A percentile compares a stretch with the other conserved stretches of the same genome.
phyloP scores from a whole-genome alignment of 2,797 vertebrate genomes.

The Eidolon dupreanum region DNA sequence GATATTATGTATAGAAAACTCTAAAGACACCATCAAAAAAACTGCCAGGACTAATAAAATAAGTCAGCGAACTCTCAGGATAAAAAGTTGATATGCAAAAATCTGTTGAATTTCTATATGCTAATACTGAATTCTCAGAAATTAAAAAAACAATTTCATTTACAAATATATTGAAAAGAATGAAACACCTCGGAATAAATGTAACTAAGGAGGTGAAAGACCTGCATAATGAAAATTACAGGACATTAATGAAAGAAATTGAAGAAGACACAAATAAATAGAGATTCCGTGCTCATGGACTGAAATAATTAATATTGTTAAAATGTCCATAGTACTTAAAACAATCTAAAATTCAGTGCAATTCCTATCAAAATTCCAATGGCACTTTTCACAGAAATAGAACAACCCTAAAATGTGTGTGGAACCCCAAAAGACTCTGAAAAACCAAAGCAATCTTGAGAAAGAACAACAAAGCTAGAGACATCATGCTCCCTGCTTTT shows the following conservation, averaged over 20 bases:
- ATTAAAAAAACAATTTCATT: background rate
- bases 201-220: background rate
- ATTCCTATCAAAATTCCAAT: background rate
- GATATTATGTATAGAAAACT: background rate
- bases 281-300: background rate
- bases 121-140: background rate
- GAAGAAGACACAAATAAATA: background rate
- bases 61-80: background rate
- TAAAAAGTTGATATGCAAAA: background rate
- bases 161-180: background rate
- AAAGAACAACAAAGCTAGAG: background rate
- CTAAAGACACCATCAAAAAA: background rate
- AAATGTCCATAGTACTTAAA: background rate
- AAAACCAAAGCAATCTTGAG: background rate
- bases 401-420: background rate
- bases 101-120: background rate
- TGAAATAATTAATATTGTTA: background rate
- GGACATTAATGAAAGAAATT: background rate
- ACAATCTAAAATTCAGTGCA: background rate
- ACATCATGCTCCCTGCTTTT: background rate
- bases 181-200: background rate
- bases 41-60: background rate
- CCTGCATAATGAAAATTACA: background rate
- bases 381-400: background rate
- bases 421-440: background rate